phyloP scores from a whole-genome alignment of 2,888 invertebrate genomes.

The Emmelina monodactyla region DNA sequence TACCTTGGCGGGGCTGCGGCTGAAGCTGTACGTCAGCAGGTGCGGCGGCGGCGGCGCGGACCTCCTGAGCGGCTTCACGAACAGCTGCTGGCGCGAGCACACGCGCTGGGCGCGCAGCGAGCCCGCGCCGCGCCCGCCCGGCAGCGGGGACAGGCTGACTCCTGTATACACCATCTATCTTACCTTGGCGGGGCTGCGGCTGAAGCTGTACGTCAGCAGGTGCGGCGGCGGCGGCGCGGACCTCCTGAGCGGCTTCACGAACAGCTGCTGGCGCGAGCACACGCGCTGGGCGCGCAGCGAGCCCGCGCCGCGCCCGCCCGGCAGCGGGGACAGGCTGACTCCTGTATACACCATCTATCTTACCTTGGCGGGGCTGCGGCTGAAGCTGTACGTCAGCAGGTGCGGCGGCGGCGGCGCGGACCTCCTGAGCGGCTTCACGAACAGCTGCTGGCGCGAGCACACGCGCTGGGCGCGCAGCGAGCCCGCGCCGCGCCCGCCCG shows the following conservation, averaged over 20 bases:
- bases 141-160: not conserved
- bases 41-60: not conserved
- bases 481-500: conserved; percentile 74
- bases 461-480: conserved; percentile 46
- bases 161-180: not conserved
- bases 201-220: not conserved
- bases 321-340: too few species aligned
- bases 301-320: too few species aligned
- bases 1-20: not conserved
- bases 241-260: not conserved
- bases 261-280: not conserved
- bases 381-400: conserved; percentile 71
- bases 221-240: not conserved
- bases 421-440: conserved; percentile 67
- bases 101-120: too few species aligned
- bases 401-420: conserved; percentile 15
- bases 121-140: too few species aligned
- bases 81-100: not conserved
- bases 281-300: too few species aligned
- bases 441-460: conserved; percentile 69
- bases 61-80: not conserved
- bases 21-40: not conserved
- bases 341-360: too few species aligned
- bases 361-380: conserved; percentile 77
- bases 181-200: not conserved